phyloP scores from a whole-genome alignment of 2,113 vertebrate genomes.

The Eurypyga helias region DNA sequence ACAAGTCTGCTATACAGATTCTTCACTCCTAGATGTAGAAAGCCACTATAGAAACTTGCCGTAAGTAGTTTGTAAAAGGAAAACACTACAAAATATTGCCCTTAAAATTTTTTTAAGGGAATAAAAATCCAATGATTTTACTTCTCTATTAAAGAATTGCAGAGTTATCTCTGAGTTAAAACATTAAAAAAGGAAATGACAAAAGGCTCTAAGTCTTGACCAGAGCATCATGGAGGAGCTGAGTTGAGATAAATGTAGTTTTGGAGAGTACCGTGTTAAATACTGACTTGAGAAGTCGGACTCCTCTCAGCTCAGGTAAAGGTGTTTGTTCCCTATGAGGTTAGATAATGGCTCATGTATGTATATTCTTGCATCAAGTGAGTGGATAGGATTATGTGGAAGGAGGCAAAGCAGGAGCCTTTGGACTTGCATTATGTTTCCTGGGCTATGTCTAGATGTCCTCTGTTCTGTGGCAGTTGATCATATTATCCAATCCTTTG shows the following conservation, averaged over 20 bases:
- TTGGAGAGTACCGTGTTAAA: not conserved
- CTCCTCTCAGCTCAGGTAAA: not conserved
- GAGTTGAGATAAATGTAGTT: not conserved
- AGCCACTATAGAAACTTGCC: not conserved
- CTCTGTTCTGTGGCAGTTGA: not conserved
- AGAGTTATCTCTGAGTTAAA: not conserved
- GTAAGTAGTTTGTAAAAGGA: not conserved
- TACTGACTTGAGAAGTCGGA: not conserved
- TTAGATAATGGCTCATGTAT: not conserved
- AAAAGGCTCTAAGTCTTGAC: not conserved
- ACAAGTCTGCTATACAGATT: not conserved
- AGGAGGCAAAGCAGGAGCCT: not conserved
- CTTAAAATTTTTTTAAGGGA: fast-evolving
- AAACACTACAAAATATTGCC: not conserved
- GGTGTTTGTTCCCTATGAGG: not conserved
- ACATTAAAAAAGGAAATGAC: not conserved
- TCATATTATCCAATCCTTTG: not conserved
- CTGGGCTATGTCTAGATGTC: not conserved
- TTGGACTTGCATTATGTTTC: not conserved
- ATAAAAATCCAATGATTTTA: not conserved
- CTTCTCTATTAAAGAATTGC: not conserved
- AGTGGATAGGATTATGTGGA: not conserved
- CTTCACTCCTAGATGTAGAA: not conserved
- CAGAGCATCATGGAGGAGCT: not conserved
- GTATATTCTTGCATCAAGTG: not conserved